Base-by-base conservation (phyloP, 2,113 vertebrate genomes). In the Pangasianodon hypophthalmus region DNA sequence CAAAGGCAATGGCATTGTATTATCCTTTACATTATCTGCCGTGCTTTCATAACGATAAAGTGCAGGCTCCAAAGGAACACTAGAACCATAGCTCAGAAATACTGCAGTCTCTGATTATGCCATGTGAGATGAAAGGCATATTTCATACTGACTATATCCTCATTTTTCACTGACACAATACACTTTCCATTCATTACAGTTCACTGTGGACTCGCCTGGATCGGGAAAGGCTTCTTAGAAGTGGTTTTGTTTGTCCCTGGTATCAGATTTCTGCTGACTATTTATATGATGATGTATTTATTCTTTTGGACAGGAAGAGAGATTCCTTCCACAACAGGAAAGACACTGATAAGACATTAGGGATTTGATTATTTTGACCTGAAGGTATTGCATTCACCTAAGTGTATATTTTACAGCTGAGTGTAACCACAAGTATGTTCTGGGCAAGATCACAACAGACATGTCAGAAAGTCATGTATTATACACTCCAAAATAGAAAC, bases 351-450 rank as follows among this genome's bases (percentile, higher is more conserved):
- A 94, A 94, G 93, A 89, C 94, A 95, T 96, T 93, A 94, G 94
- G 94, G 95, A 95, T 95, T 95, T 96, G 94, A 94, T 95, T 94
- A 96, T 95, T 95, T 94, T 93, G 93, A 94, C 93, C 95, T 92
- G 93, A 95, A 95, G 92, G 93, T 93, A 91, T 88, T 92, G 92
- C 92, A 93, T 93, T 95, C 93, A 95, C 93, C 93, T 93, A 91
- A 93, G 93, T 93, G 92, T 93, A 94, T 94, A 93, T 94, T 94
- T 94, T 83, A 92, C 91, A 91, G 94, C 82, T 80, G 93, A 92
- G 92, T 93, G 88, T 92, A 89, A 94, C 94, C 94, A 92, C 95
- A 96, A 90, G 92, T 92, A 94, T 94, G 93, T 95, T 95, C 93
- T 91, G 93, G 92, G 92, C 92, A 92, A 94, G 92, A 96, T 95